Base-by-base conservation (phyloP, 2,888 invertebrate species). In the Sarcophaga variegata region DNA sequence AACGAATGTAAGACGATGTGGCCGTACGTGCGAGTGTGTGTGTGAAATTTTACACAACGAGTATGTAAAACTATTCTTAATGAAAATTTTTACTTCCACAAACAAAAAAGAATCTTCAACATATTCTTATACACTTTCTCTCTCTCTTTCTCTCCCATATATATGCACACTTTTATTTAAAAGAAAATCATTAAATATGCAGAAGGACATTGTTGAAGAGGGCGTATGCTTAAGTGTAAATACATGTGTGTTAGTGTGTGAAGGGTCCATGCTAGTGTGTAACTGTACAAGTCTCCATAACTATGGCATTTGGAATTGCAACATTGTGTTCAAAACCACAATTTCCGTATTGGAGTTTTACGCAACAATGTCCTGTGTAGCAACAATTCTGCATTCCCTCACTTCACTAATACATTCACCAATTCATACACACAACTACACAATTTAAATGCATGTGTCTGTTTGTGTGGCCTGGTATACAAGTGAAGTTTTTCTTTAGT, bases 301-400 rank as follows among this genome's bases (percentile, higher is more conserved):
- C 72, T 74, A 74, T 81, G 77, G 71, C 45, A 70, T 74, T 69
- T 81, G 66, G 62, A 85, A 78, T 81, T 67, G 86, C 83, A 80
- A 83, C 77, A 81, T 83, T 82, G 81, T 83, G 70, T 78, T 2
- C 12, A 54, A 83, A 86, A 86, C 86, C 86, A 86, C 86, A 86
- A 83, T 81, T 86, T 86, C 86, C 83, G 81, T 78, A 81, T 83
- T 86, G 83, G 86, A 86, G 77, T 86, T 83, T 72, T 69, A 83
- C 79, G 82, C 86, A 86, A 81, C 77, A 86, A 83, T 86, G 83
- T 86, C 77, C 86, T 86, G 74, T 60, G 5, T 10, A 37, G 49
- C 25, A 62, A 72, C 17, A 20, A 37, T 12, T 45, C 20, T 37
- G 37, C 66, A 17, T 54, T 54, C 17, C 54, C 45, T 45, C 27